Evolutionary conservation across 1,140 invertebrate genomes (phyloP), one percentile per base, ranked within the genome.

Genomic region (Lycorma delicatula): DNA sequence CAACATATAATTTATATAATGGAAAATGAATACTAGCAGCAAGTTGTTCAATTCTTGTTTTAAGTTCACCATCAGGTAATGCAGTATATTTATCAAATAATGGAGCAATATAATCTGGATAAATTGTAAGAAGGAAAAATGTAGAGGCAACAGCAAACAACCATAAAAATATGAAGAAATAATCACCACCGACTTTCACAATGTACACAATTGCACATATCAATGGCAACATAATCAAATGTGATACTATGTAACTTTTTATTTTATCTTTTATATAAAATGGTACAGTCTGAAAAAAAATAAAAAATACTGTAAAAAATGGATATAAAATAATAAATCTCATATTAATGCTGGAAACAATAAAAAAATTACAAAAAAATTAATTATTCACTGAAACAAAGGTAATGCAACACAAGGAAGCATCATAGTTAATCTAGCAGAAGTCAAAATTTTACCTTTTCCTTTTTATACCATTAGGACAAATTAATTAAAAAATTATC

Each of bases 21-120:
- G 97, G 96, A 74, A 97, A 99, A 36, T 89, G 79, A 12, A 99
- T 79, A 54, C 82, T 85, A 1, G 82, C 78, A 2, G 97, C 95
- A 57, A 99, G 74, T 62, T 81, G 78, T 75, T 99, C 93, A 71
- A 99, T 99, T 56, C 84, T 81, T 38, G 78, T 78, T 55, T 87
- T 84, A 0, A 99, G 74, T 41, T 89, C 82, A 47, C 97, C 95
- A 60, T 98, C 91, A 29, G 92, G 89, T 16, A 99, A 72, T 20
- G 94, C 92, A n/a, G 89, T 88, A 71, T 97, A 99, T 70, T 96
- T 98, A 71, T 99, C 97, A 76, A 99, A 99, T 4, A 99, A 72
- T 36, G 97, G 97, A 4, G 97, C 97, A 70, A 99, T 99, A 44
- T 92, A 86, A 66, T 97, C 88, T 23, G 96, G 94, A 78, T 99